Evolutionary conservation across 2,888 invertebrate genomes (phyloP), one percentile per base, ranked within the genome.

Genomic region (Microdon myrmicae): DNA sequence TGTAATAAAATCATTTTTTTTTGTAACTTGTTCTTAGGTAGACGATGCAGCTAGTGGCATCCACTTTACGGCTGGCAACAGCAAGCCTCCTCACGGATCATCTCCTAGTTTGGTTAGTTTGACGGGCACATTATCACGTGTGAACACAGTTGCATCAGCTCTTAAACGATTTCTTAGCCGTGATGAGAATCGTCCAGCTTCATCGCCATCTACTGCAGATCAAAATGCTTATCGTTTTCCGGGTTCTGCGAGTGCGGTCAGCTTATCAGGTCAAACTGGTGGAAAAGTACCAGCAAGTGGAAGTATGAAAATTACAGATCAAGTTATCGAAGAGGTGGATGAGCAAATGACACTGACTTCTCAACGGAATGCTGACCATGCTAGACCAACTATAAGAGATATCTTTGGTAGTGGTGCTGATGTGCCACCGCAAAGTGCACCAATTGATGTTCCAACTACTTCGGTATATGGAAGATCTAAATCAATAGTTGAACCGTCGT

Each of bases 301-400:
- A 31, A 86, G 85, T 69, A 85, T 86, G 83, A 84, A 87, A 71
- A 85, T 89, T 8, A 84, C 88, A 0, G 86, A 88, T 72, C 87
- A 90, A 71, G 85, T 89, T 9, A 89, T 89, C 60, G 88, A 89
- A 74, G 88, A 89, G 77, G 86, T 89, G 1, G 92, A 92, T 73
- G 92, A 92, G 73, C 92, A 92, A 76, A 83, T 86, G 71, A 92
- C 92, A 6, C 87, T 91, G 55, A 90, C 88, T 3, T 91, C 92
- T 31, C 85, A 86, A 81, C 85, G 86, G 71, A 74, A 79, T 41
- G 59, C 39, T 3, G 77, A 84, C 76, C 82, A 83, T 60, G 77
- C 71, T 74, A 84, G 86, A 58, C 88, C 88, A 1, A 85, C 84
- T 64, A 86, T 86, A 1, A 83, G 85, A 79, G 85, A 84, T 69